phyloP scores from a whole-genome alignment of 2,888 invertebrate genomes.

The Cantharis rufa region DNA sequence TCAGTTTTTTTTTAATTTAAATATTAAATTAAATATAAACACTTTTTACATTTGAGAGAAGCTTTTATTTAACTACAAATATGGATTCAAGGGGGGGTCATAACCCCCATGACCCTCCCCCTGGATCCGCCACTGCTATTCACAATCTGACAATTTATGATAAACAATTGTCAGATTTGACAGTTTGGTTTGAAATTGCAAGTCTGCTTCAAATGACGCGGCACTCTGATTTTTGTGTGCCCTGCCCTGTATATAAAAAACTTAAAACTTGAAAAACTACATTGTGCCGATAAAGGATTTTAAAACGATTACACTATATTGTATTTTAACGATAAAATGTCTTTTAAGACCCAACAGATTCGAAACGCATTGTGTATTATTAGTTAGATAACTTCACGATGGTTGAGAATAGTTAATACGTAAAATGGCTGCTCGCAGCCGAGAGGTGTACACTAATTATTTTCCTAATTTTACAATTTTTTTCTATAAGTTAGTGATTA shows the following conservation, averaged over 20 bases:
- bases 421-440: slow-evolving; percentile 48
- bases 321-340: neutral
- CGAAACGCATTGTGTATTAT: neutral
- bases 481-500: slow-evolving; percentile 40
- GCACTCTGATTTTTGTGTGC: neutral
- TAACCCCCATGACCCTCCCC: too few species aligned
- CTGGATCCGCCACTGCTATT: too few species aligned
- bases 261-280: neutral
- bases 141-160: too few species aligned
- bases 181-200: too few species aligned
- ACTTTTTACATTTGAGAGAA: too few species aligned
- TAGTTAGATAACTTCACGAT: neutral
- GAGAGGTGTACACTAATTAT: slow-evolving; percentile 45
- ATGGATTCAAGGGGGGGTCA: too few species aligned
- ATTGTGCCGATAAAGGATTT: neutral
- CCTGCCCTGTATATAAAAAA: neutral
- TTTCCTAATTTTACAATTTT: slow-evolving; percentile 37
- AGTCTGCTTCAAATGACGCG: too few species aligned
- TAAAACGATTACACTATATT: neutral
- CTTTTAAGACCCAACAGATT: neutral
- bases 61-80: too few species aligned
- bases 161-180: too few species aligned
- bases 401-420: neutral
- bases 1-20: too few species aligned
- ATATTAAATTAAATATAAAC: too few species aligned